Percentiles rank a stretch among this genome's conserved stretches.
phyloP scores from a whole-genome alignment of 1,140 invertebrate genomes.

The Zaprionus camerounensis region DNA sequence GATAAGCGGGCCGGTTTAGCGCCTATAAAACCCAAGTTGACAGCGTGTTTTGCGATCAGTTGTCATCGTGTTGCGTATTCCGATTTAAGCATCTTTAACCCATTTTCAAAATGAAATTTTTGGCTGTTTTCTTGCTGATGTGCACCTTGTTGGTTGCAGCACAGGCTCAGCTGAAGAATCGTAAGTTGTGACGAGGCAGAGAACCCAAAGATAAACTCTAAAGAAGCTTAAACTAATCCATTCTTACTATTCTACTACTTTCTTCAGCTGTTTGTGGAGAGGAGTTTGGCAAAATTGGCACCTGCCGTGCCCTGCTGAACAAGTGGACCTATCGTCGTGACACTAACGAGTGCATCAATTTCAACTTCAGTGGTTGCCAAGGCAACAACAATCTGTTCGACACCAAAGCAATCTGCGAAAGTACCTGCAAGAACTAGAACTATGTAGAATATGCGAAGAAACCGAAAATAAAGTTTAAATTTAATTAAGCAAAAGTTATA shows the following conservation, averaged over 20 bases:
- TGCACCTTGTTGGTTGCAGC: slow-evolving; percentile 47
- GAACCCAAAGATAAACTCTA: not conserved
- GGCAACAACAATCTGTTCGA: slow-evolving; percentile 92
- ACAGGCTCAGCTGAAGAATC: slow-evolving; percentile 54
- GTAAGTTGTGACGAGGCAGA: slow-evolving; percentile 43
- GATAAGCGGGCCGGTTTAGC: slow-evolving; percentile 67
- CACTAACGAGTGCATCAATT: slow-evolving; percentile 84
- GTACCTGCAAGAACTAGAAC: slow-evolving; percentile 85
- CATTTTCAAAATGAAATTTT: slow-evolving; percentile 60
- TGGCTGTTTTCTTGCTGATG: slow-evolving; percentile 50
- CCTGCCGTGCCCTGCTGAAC: slow-evolving; percentile 7
- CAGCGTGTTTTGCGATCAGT: slow-evolving; percentile 40
- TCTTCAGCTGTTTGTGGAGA: slow-evolving; percentile 59
- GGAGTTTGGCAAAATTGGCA: slow-evolving; percentile 50
- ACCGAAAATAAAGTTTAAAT: not conserved
- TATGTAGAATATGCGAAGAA: not conserved
- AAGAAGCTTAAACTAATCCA: not conserved
- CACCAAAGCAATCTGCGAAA: slow-evolving; percentile 85
- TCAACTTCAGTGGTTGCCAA: slow-evolving; percentile 91
- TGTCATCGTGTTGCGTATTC: slow-evolving; percentile 7
- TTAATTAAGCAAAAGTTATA: no score
- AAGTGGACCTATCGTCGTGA: slow-evolving; percentile 55
- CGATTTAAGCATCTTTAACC: not conserved
- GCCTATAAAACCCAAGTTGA: slow-evolving; percentile 58
- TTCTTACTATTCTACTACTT: not conserved